Base-by-base conservation (phyloP, 2,888 invertebrate genomes). In the Cancer borealis region DNA sequence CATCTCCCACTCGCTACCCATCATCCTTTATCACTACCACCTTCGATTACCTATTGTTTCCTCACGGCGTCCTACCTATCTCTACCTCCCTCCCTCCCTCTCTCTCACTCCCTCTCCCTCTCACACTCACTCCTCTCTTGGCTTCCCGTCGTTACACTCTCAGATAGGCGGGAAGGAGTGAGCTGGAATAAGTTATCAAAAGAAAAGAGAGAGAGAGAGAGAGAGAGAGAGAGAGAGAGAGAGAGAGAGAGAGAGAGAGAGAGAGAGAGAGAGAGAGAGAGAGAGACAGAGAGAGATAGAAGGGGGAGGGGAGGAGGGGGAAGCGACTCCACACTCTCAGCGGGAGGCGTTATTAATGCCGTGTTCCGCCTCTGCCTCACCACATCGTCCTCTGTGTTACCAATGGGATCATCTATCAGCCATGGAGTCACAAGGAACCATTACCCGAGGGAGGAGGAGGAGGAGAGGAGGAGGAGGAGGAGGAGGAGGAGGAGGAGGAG, bases 31-130 rank as follows among this genome's bases (percentile, higher is more conserved):
- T 92, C 92, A 88, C 92, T 54, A 49, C 21, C 84, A 21, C 84
- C 92, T 92, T 92, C 92, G 92, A 92, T 92, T 92, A 92, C 54
- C 39, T 88, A 49, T 66, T 91, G 87, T 54, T 60, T 88, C 60
- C 12, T 54, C 47, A n/a, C 88, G 46, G 46, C 30, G 79, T 30
- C 30, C 79, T 26, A 10, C 79, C 79, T 30, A 26, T 79, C 26
- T 79, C 79, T 79, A 21, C 47, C n/a, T 49, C 46, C 14, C n/a
- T 21, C 49, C 21, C 46, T n/a, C 88, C n/a, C 88, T 21, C 49
- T n/a, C 88, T 49, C 88, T 46, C 49, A 1, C 88, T 46, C 30
- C 14, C 45, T 45, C 88, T 21, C 39, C 45, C 88, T 88, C 88
- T 21, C 88, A 21, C 14, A 45, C 88, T 39, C 88, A 39, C 88